Evolutionary conservation across 2,113 vertebrate genomes (phyloP).

Genomic region (Papio anubis): DNA sequence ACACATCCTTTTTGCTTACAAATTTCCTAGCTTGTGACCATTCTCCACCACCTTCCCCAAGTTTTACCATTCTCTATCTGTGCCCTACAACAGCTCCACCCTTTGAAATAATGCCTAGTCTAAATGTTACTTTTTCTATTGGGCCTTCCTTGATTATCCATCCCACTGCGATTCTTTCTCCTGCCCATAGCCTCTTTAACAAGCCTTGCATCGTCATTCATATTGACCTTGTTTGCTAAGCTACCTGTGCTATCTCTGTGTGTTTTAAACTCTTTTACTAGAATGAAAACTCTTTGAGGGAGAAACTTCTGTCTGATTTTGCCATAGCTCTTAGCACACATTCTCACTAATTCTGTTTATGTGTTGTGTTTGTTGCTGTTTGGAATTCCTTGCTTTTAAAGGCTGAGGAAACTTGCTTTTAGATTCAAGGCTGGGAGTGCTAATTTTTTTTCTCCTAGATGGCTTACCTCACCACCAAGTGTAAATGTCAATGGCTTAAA

Average conservation of each 20-base stretch:
- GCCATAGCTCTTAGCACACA: not conserved
- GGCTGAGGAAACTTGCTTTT: not conserved
- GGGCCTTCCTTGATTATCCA: not conserved
- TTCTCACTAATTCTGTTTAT: not conserved
- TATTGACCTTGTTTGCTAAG: not conserved
- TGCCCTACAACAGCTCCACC: no score
- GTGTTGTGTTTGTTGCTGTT: not conserved
- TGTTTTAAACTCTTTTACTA: not conserved
- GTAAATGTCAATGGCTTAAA: not conserved
- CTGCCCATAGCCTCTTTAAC: not conserved
- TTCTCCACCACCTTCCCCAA: not conserved
- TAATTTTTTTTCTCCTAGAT: not conserved
- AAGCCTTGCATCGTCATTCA: not conserved
- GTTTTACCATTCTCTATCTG: not conserved
- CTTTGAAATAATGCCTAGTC: not conserved
- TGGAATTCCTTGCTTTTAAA: not conserved
- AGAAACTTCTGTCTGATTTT: not conserved
- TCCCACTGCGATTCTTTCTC: not conserved
- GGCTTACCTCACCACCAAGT: not conserved
- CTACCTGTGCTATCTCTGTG: not conserved
- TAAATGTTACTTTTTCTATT: not conserved
- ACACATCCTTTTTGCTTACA: not conserved
- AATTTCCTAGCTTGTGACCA: not conserved
- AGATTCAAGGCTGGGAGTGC: not conserved
- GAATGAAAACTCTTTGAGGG: not conserved